Evolutionary conservation across 2,113 vertebrate genomes (phyloP), one percentile per base, ranked within the genome.

Genomic region (Antechinus stuartii): DNA sequence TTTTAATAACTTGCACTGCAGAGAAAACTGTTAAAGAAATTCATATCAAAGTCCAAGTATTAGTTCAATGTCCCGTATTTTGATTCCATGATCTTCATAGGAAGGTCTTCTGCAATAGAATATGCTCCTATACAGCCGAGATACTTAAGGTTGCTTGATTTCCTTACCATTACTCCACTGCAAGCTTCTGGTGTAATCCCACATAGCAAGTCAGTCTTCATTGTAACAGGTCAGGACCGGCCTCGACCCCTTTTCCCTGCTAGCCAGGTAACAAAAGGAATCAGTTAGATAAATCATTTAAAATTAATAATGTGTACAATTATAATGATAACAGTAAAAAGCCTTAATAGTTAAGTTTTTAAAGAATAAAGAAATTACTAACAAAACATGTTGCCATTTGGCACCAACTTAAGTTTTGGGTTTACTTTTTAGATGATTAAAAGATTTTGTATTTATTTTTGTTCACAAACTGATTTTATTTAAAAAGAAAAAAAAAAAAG

Each of bases 181-280:
- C 99, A 99, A 99, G 99, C 99, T 99, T 98, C 99, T 98, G 99
- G 99, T 98, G 99, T 99, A 99, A 99, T 99, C 99, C 99, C 99
- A 99, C 99, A 99, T 99, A 99, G 99, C 99, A 99, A 99, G 99
- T 99, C 98, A 98, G 99, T 99, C 99, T 99, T 99, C 99, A 99
- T 99, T 99, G 99, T 99, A 99, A 99, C 98, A 98, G 99, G 98
- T 99, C 99, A 99, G 99, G 98, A 99, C 99, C 99, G 98, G 99
- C 99, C 99, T 99, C 99, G 98, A 99, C 98, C 99, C 99, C 99
- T 99, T 99, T 99, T 98, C 98, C 99, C 99, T 99, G 99, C 99
- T 99, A 99, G 99, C 99, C 99, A 99, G 99, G 99, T 99, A 99
- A 99, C 99, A 99, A 99, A 99, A 99, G 99, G 99, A 99, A 99